Evolutionary conservation across 2,888 invertebrate genomes (phyloP), one percentile per base, ranked within the genome.

Genomic region (Teleiodes luculella): DNA sequence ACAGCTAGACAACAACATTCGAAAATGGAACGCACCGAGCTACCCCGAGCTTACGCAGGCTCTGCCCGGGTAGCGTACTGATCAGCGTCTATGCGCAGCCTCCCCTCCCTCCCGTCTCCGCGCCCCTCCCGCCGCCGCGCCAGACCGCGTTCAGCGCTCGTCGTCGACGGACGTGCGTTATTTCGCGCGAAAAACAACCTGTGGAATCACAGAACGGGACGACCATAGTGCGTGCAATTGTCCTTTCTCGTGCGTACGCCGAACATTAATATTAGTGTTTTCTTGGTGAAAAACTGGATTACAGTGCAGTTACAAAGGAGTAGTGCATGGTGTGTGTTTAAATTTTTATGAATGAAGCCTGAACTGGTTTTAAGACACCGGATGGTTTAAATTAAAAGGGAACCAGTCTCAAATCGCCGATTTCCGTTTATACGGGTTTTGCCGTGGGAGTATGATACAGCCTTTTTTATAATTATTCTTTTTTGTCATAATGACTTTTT

Each of bases 51-150:
- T 8, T 64, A 76, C 79, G 78, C 82, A 82, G 78, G 75, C 74
- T 80, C 75, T 73, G 72, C 78, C 85, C 83, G 76, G 85, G 83
- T 78, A 74, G 69, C 74, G 66, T 82, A 83, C 70, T 79, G 83
- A 83, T 81, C 83, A 74, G 64, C 66, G 68, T 62, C 59, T 61
- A 14, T 53, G 55, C 57, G 54, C 55, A 52, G 49, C 50, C 56
- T 68, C 62, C 64, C 61, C 61, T 59, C 66, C 65, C 67, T 61
- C 63, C 60, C 61, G 59, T 65, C 65, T 66, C 71, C 70, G 59
- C 71, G 64, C 63, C 70, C 63, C 61, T 66, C 62, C 66, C 66
- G 66, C 68, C 69, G 13, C 37, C 10, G 37, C 55, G 57, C 60
- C 80, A 84, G 65, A 79, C 70, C 75, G 82, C 78, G 67, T 64